phyloP scores from a whole-genome alignment of 2,113 vertebrate species.

The Hippopotamus amphibius region DNA sequence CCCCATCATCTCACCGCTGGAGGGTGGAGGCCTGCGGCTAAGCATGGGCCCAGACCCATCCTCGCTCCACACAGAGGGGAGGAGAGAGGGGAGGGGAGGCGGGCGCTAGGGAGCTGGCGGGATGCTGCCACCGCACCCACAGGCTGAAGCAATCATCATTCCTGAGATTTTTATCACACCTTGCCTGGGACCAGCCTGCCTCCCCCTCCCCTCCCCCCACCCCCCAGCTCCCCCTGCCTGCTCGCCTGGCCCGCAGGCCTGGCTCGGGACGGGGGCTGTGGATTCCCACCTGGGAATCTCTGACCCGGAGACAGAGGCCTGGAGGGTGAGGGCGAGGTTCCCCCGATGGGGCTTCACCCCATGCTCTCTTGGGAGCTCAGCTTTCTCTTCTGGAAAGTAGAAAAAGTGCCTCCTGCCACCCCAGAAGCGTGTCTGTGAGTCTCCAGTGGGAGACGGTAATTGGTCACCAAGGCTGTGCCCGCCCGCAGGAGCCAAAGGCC shows the following conservation, averaged over 20 bases:
- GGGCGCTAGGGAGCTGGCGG: background rate
- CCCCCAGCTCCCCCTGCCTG: background rate
- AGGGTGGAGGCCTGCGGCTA: background rate
- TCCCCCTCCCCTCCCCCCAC: rapidly evolving
- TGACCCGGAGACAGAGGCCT: rapidly evolving
- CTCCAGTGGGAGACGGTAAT: rapidly evolving
- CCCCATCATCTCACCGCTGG: constrained; percentile 26
- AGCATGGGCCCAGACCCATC: background rate
- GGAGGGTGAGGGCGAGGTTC: rapidly evolving
- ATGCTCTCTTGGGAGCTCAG: rapidly evolving
- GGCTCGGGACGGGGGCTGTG: rapidly evolving
- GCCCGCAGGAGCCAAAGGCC: rapidly evolving
- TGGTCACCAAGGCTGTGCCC: rapidly evolving
- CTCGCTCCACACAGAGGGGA: rapidly evolving
- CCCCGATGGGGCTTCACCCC: rapidly evolving
- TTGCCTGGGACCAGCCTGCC: background rate
- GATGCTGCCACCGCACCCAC: background rate
- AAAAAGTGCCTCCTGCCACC: rapidly evolving
- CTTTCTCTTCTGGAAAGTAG: background rate
- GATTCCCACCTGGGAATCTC: background rate
- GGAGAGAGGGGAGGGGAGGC: too few species aligned
- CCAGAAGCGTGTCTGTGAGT: rapidly evolving
- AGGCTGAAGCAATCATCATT: constrained; percentile 59
- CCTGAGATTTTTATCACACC: background rate
- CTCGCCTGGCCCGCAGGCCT: background rate